A percentile compares a stretch with the other conserved stretches of the same genome.
These are phyloP conservation scores for Spea multiplicata DNA, from an alignment of 2,113 vertebrate genomes.

Conservation along the genomic window DNA sequence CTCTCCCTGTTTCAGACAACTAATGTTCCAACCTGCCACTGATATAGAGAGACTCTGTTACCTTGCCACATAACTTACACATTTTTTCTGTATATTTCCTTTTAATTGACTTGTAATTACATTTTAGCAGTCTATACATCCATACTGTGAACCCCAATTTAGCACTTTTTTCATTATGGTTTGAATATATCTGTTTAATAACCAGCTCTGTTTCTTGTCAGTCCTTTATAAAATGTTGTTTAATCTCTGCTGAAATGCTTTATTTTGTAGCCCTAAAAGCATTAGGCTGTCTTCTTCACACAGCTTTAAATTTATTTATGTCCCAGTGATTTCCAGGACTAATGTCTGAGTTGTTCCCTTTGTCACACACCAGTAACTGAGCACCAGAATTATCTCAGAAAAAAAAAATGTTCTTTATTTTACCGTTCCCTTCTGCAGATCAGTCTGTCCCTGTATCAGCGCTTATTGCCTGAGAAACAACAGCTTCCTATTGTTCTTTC, in stretches of 20 bases:
- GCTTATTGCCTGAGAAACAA: not conserved
- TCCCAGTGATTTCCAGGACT: not conserved
- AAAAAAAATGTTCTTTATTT: not conserved
- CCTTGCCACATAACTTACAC: too few species aligned
- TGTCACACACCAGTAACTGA: not conserved
- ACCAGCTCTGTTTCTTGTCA: not conserved
- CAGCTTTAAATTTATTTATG: slow-evolving; percentile 1
- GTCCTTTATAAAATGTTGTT: not conserved
- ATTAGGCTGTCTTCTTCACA: not conserved
- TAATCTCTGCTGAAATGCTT: not conserved
- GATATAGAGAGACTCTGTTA: too few species aligned
- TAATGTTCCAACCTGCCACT: too few species aligned
- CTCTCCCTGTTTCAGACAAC: too few species aligned
- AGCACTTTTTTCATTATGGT: too few species aligned
- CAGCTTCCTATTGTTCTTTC: not conserved
- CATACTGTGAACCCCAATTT: too few species aligned
- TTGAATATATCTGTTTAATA: not conserved
- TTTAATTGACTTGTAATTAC: too few species aligned
- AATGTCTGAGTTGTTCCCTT: not conserved
- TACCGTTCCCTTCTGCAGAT: not conserved
- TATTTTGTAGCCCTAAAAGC: not conserved
- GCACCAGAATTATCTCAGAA: not conserved
- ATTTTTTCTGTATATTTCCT: too few species aligned
- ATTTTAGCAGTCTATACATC: too few species aligned
- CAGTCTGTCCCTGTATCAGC: not conserved